These are phyloP conservation scores for Crocodylus rhombifer DNA, from an alignment of 2,797 vertebrate genomes.

Conservation along the genomic window DNA sequence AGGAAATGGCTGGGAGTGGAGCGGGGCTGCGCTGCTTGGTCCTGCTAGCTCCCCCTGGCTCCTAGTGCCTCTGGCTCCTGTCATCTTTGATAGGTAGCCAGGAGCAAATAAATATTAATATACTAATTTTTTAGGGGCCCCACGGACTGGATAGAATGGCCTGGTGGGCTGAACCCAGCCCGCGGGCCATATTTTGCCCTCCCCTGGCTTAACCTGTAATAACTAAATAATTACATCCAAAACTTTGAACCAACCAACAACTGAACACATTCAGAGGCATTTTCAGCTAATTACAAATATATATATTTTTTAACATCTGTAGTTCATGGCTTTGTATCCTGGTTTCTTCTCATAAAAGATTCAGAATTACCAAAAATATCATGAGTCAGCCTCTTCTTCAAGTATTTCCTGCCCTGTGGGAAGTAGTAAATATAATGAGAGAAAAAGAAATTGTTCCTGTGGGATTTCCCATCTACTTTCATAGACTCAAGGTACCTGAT, in stretches of 20 bases:
- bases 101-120: too few species aligned
- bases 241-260: constrained; percentile 24
- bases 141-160: too few species aligned
- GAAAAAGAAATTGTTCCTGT: constrained; percentile 58
- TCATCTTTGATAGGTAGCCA: too few species aligned
- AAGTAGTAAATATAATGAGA: constrained; percentile 67
- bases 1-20: too few species aligned
- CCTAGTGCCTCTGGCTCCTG: too few species aligned
- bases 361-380: not conserved
- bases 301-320: not conserved
- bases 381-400: constrained; percentile 30
- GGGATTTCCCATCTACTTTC: constrained; percentile 62
- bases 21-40: too few species aligned
- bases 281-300: not conserved
- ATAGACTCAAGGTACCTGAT: constrained; percentile 50
- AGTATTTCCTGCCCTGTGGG: constrained; percentile 44
- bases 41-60: too few species aligned
- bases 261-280: not conserved
- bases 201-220: too few species aligned
- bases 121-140: too few species aligned
- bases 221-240: constrained; percentile 13
- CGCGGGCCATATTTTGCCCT: too few species aligned
- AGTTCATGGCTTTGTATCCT: not conserved
- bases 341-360: not conserved
- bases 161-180: too few species aligned